Percentiles rank a stretch among this genome's conserved stretches.
These are phyloP conservation scores for Torymus tubicola DNA, from an alignment of 2,888 invertebrate genomes.

Conservation along the genomic window DNA sequence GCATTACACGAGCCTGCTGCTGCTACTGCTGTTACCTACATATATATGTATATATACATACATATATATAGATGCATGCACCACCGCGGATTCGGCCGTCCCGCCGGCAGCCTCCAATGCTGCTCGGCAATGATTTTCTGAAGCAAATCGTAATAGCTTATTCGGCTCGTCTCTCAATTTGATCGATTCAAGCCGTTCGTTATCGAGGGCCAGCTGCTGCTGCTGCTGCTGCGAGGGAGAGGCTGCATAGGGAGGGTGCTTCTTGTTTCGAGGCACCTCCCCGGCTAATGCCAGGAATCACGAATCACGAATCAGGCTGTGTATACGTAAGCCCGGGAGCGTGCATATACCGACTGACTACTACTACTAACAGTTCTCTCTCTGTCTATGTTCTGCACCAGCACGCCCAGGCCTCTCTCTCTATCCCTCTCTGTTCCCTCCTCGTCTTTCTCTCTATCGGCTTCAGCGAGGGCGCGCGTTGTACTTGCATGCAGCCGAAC, in stretches of 20 bases:
- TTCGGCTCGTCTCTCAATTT: slow-evolving; percentile 47
- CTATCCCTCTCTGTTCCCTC: slow-evolving; percentile 6
- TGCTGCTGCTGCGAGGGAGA: not conserved
- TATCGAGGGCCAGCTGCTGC: slow-evolving; percentile 15
- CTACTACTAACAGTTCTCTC: not conserved
- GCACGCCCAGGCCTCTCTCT: not conserved
- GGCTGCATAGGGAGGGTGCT: not conserved
- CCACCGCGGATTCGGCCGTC: not conserved
- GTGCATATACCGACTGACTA: slow-evolving; percentile 2
- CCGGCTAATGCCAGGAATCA: slow-evolving; percentile 35
- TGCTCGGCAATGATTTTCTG: slow-evolving; percentile 41
- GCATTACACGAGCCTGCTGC: not conserved
- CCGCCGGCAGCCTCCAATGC: too few relatives aligned
- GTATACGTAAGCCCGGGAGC: slow-evolving; percentile 35
- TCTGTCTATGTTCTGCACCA: not conserved
- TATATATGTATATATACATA: too few relatives aligned
- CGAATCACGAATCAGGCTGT: slow-evolving; percentile 41
- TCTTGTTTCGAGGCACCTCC: slow-evolving; percentile 43
- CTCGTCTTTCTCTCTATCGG: slow-evolving; percentile 42
- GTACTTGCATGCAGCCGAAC: slow-evolving; percentile 48
- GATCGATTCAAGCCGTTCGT: slow-evolving; percentile 54
- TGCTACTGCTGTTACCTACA: not conserved
- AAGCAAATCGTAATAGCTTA: slow-evolving; percentile 49
- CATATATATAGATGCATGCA: too few relatives aligned
- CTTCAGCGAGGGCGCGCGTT: slow-evolving; percentile 7